Evolutionary conservation across 2,113 vertebrate species (phyloP).

Genomic region (Bungarus multicinctus): DNA sequence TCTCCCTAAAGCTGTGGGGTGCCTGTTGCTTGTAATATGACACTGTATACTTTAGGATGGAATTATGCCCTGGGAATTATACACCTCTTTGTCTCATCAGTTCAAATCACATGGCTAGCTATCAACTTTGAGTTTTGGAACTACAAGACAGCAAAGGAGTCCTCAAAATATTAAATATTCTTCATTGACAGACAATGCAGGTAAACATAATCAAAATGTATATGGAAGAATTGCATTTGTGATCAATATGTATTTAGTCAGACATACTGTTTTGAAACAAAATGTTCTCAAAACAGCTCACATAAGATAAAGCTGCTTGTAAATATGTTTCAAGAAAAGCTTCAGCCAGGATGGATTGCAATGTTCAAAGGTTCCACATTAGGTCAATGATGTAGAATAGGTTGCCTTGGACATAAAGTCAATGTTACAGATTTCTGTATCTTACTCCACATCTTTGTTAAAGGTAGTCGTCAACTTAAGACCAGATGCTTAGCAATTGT

Average conservation of each 20-base stretch:
- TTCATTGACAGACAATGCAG: not conserved
- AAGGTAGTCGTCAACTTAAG: not conserved
- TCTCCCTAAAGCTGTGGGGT: not conserved
- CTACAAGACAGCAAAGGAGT: not conserved
- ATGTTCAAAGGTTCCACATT: not conserved
- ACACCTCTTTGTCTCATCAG: not conserved
- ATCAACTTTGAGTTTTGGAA: not conserved
- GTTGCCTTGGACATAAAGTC: not conserved
- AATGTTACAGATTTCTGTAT: not conserved
- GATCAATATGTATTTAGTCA: not conserved
- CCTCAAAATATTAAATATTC: not conserved
- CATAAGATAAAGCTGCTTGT: not conserved
- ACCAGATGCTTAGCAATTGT: not conserved
- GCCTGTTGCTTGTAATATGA: constrained; percentile 16
- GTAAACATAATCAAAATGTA: not conserved
- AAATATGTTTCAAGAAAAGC: not conserved
- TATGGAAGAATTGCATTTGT: not conserved
- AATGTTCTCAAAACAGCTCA: not conserved
- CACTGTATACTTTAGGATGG: constrained; percentile 25
- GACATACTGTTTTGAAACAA: not conserved
- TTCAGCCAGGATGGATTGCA: not conserved
- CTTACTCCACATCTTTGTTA: not conserved
- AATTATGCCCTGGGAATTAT: constrained; percentile 3
- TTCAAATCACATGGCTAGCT: not conserved
- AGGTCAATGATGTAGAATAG: not conserved